Evolutionary conservation across 2,113 vertebrate species (phyloP).

Genomic region (Tychaedon coryphoeus): DNA sequence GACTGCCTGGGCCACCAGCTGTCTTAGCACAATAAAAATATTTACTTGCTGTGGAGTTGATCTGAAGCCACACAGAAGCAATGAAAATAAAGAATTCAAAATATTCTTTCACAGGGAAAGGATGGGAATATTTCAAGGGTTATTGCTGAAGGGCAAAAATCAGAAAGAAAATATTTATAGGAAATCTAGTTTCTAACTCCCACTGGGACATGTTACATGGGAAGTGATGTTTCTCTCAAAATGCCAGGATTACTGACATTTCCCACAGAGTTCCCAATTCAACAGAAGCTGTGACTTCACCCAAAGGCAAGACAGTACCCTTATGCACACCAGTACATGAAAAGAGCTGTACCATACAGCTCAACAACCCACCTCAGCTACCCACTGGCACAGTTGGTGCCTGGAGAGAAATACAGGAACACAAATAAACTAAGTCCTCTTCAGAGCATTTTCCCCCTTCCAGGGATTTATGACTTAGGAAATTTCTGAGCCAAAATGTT

Average conservation of each 20-base stretch:
- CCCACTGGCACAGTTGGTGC: background rate
- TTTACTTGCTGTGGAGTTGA: background rate
- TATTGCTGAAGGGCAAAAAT: background rate
- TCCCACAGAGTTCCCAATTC: background rate
- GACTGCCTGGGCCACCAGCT: background rate
- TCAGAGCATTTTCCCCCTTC: background rate
- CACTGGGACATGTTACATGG: background rate
- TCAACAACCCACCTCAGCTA: background rate
- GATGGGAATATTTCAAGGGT: background rate
- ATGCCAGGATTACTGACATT: constrained; percentile 43
- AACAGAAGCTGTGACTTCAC: constrained; percentile 10
- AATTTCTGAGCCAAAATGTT: background rate
- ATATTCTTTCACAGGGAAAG: background rate
- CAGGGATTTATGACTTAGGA: background rate
- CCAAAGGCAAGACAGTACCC: background rate
- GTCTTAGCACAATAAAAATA: background rate
- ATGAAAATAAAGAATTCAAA: background rate
- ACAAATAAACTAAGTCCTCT: background rate
- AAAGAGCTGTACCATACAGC: background rate
- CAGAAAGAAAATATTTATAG: constrained; percentile 13
- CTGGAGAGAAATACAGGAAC: background rate
- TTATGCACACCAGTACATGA: background rate
- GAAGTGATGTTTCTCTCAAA: background rate
- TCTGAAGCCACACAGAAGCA: background rate
- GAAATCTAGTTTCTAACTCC: background rate